Conservation (phyloP, 2,888 invertebrate species). For the Plebejus argus region DNA sequence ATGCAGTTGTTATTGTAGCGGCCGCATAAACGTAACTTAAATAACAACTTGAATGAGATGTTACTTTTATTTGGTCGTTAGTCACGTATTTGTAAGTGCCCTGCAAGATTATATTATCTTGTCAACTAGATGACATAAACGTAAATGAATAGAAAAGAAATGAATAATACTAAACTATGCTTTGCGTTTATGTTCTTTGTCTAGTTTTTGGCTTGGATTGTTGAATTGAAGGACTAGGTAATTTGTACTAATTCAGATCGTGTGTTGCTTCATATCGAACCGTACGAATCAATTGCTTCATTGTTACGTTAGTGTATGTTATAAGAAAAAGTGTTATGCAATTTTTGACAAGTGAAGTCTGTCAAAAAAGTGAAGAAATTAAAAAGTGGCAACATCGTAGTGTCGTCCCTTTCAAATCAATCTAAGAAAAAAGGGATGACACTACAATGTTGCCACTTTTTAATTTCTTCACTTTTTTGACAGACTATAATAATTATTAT, state of each 20-base stretch:
- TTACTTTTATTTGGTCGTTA: background rate
- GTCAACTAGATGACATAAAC: background rate
- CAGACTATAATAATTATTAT: no score
- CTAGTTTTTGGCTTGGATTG: background rate
- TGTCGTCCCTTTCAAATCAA: no score
- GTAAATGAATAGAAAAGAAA: background rate
- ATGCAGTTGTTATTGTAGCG: background rate
- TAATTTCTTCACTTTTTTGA: no score
- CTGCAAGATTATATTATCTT: background rate
- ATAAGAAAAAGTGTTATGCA: slow-evolving; percentile 26
- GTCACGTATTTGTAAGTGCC: background rate
- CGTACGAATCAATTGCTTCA: background rate
- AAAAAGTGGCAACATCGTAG: no score
- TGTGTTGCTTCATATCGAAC: slow-evolving; percentile 4
- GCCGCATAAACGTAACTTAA: background rate
- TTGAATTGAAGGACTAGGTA: background rate
- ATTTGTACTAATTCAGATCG: slow-evolving; percentile 14
- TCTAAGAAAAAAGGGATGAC: no score
- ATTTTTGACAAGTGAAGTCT: slow-evolving; percentile 27
- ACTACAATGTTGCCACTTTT: no score
- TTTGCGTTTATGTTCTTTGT: background rate
- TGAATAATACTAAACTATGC: background rate
- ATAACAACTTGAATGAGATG: background rate
- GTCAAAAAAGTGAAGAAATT: no score
- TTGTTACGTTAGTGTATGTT: slow-evolving; percentile 24